A percentile compares a stretch with the other conserved stretches of the same genome.
phyloP scores from a whole-genome alignment of 37 sponge, comb jelly and placozoan genomes.

The Chondrosia reniformis region DNA sequence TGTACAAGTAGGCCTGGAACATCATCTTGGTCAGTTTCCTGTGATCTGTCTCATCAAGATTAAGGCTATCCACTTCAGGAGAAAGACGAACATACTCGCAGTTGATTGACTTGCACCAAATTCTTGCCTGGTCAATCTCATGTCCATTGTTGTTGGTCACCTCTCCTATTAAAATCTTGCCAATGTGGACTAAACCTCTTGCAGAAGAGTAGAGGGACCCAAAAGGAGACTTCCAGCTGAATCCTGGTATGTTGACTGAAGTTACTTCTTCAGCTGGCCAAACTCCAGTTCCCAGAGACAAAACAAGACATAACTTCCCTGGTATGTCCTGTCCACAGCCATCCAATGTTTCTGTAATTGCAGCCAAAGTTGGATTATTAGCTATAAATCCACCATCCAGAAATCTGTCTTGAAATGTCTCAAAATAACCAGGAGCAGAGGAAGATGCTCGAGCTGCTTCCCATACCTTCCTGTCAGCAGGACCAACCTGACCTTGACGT shows the following conservation, averaged over 20 bases:
- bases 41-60: background rate
- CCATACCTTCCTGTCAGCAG: background rate
- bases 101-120: background rate
- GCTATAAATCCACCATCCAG: background rate
- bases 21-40: background rate
- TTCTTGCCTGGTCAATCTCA: background rate
- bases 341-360: background rate
- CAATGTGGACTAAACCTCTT: background rate
- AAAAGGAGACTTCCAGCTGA: background rate
- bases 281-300: background rate
- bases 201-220: background rate
- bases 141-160: background rate
- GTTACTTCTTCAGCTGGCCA: background rate
- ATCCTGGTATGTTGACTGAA: background rate
- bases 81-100: background rate
- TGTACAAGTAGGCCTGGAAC: background rate
- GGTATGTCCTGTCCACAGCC: background rate
- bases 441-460: conserved; percentile 8
- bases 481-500: background rate
- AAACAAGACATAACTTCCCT: background rate
- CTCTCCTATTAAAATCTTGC: background rate
- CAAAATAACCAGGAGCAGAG: background rate
- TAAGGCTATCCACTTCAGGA: background rate
- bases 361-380: conserved; percentile 1
- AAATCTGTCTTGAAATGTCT: background rate